These are phyloP conservation scores for Hirtodrosophila confusa DNA, from an alignment of 2,888 invertebrate genomes.

Conservation along the genomic window DNA sequence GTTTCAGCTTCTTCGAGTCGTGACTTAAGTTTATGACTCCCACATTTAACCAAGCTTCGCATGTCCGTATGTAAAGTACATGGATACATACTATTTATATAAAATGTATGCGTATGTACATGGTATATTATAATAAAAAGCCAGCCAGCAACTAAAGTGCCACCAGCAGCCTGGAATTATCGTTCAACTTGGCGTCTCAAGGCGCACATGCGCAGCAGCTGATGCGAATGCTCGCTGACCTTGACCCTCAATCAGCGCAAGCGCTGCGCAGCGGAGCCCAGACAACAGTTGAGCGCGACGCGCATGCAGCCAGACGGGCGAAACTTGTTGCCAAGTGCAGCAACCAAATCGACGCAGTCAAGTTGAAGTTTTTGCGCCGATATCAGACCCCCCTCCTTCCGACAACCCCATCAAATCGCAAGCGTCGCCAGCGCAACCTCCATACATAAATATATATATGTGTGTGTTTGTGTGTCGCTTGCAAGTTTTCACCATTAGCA, in stretches of 20 bases:
- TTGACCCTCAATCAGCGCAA: conserved; percentile 73
- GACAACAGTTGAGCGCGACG: conserved; percentile 38
- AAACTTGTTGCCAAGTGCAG: conserved; percentile 75
- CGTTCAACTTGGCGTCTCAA: conserved; percentile 16
- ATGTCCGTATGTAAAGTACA: neutral
- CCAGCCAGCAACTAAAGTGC: conserved; percentile 10
- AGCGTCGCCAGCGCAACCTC: conserved; percentile 28
- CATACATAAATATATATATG: conserved; percentile 1
- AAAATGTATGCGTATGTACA: neutral
- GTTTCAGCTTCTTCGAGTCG: conserved; percentile 15
- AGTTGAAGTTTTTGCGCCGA: conserved; percentile 50
- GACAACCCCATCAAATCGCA: conserved; percentile 18
- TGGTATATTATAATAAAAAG: conserved; percentile 7
- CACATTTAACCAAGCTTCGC: conserved; percentile 1
- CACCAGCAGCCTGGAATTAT: conserved; percentile 12
- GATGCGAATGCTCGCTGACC: conserved; percentile 69
- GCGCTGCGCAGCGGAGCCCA: conserved; percentile 17
- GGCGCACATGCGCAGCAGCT: conserved; percentile 77
- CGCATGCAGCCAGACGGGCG: conserved; percentile 34
- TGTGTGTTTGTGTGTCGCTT: conserved; percentile 38
- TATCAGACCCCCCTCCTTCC: neutral
- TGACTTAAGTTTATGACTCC: conserved; percentile 19
- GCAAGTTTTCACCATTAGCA: conserved; percentile 74
- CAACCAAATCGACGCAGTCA: conserved; percentile 44
- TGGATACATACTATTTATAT: too few relatives aligned